phyloP scores from a whole-genome alignment of 2,113 vertebrate species.

The Gavia stellata region DNA sequence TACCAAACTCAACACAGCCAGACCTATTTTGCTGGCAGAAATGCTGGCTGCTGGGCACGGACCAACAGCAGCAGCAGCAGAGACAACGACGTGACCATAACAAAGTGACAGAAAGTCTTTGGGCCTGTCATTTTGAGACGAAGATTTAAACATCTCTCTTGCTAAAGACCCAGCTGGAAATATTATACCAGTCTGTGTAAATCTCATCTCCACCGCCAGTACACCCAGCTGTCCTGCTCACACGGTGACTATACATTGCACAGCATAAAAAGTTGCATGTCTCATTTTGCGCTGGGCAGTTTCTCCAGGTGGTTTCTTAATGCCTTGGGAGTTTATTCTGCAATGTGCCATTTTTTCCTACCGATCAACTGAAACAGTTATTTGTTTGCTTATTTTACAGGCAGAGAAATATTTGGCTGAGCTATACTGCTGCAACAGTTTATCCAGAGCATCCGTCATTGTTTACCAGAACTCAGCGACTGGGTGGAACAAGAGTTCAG shows the following conservation, averaged over 20 bases:
- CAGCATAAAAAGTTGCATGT: neutral
- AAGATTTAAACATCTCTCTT: neutral
- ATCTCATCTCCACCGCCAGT: neutral
- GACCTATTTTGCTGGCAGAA: neutral
- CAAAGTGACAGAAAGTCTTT: neutral
- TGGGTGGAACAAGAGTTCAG: neutral
- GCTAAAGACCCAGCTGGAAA: neutral
- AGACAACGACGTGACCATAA: neutral
- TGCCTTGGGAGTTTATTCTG: neutral
- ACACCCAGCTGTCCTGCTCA: neutral
- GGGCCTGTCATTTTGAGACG: neutral
- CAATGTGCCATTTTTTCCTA: neutral
- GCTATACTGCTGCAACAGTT: neutral
- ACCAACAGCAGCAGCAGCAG: neutral
- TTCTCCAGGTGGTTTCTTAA: neutral
- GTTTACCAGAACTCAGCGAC: neutral
- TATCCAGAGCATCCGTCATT: neutral
- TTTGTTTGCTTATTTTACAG: conserved; percentile 5
- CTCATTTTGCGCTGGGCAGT: neutral
- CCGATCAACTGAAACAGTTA: neutral
- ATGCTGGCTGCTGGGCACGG: neutral
- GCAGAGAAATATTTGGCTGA: neutral
- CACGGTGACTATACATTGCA: neutral
- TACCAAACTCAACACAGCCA: neutral
- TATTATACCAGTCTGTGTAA: neutral